A percentile compares a stretch with the other conserved stretches of the same genome.
Conservation (phyloP, 2,888 invertebrate genomes). For the Falcaria lacertinaria region DNA sequence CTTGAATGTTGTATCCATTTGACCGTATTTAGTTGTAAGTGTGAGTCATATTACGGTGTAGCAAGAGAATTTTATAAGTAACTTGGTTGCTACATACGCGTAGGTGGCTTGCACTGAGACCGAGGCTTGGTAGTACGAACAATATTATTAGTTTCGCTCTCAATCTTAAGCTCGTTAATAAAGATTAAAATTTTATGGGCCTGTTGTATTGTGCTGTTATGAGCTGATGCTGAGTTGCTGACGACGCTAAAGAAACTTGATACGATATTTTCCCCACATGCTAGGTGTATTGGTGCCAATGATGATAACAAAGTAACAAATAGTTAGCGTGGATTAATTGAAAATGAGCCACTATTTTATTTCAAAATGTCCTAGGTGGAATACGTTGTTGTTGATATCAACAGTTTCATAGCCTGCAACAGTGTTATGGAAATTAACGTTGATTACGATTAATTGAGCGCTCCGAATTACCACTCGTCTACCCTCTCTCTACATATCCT, state of each 20-base stretch:
- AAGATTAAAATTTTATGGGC: neutral
- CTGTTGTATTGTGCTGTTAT: neutral
- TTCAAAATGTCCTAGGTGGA: too few relatives aligned
- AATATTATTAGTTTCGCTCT: constrained; percentile 27
- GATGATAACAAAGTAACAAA: too few relatives aligned
- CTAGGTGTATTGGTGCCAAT: too few relatives aligned
- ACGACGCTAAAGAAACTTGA: too few relatives aligned
- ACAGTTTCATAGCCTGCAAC: neutral
- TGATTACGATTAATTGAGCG: constrained; percentile 28
- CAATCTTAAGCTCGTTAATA: neutral
- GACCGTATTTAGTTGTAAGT: constrained; percentile 7
- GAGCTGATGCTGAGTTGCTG: too few relatives aligned
- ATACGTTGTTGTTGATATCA: neutral
- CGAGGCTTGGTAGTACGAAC: constrained; percentile 9
- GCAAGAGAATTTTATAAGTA: constrained; percentile 22
- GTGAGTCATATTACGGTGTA: constrained; percentile 29
- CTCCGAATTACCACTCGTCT: constrained; percentile 12
- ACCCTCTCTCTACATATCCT: neutral
- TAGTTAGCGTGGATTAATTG: too few relatives aligned
- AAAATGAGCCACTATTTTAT: too few relatives aligned
- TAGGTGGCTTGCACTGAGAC: too few relatives aligned
- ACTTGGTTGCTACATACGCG: constrained; percentile 16
- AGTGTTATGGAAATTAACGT: constrained; percentile 17
- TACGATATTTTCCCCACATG: too few relatives aligned
- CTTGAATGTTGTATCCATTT: constrained; percentile 3